Evolutionary conservation across 2,888 invertebrate species (phyloP), one percentile per base, ranked within the genome.

Genomic region (Agrilus biguttatus): DNA sequence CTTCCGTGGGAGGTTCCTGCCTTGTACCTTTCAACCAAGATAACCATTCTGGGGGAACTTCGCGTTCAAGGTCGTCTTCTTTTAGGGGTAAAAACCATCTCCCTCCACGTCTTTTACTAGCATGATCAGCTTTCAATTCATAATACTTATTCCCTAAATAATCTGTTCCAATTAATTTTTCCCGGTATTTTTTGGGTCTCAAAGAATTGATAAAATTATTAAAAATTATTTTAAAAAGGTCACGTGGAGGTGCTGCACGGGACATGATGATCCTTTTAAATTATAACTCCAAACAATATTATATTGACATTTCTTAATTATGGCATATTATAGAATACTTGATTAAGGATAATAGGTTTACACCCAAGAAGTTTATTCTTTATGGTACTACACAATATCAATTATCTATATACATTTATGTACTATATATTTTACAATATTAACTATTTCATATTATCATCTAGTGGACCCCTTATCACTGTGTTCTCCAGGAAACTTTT

Each of bases 31-130:
- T 70, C 37, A 91, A 66, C 90, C 90, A 91, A 7, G 89, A 72
- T 58, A 88, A 85, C 91, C 91, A 91, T 65, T 90, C 90, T 1
- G 84, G 75, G 1, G 90, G 85, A 53, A 86, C 58, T 55, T 85
- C 83, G 56, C 81, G 77, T 47, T 80, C 74, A 53, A 83, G 83
- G 45, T 78, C 75, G 37, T 71, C 69, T 14, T 75, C 73, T 38
- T 69, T 68, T 0, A 69, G 63, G 0, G 87, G 84, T 42, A 75
- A 75, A 63, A 83, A 87, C 78, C 80, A 86, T 42, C 87, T 68
- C 1, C 73, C 69, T 0, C 78, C 58, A 47, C 71, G 78, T 39
- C 78, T 71, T 59, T 78, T 79, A 0, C 80, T 79, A 40, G 65
- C 57, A 0, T 79, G 77, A 59, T 81, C 68, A 33, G 78, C 71